Evolutionary conservation across 2,888 invertebrate genomes (phyloP), one percentile per base, ranked within the genome.

Genomic region (Cataglyphis altisquamis): DNA sequence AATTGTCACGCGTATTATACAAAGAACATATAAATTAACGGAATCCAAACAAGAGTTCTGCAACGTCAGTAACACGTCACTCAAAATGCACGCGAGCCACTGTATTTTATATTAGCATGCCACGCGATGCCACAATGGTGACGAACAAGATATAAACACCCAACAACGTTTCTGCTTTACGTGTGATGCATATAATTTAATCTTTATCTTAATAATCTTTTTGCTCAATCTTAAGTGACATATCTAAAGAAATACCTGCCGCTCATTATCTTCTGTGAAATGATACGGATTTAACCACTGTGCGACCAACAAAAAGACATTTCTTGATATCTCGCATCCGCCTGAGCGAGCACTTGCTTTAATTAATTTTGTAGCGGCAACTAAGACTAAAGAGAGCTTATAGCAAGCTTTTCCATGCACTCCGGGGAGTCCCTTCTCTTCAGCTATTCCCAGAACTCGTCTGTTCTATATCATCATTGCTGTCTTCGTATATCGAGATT

Each of bases 291-390:
- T 83, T 73, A 52, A 52, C n/a, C 39, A 12, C 39, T 25, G 32
- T 21, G 32, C n/a, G 32, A 57, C 57, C 48, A 82, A 81, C 68
- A 63, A 57, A 67, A 67, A 64, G 66, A 81, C 73, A 63, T 87
- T 91, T 86, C 89, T 75, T 83, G 82, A 88, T 87, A 91, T 90
- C 87, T 90, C 83, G 86, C 86, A 72, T 70, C 45, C 80, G 86
- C 86, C 86, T 88, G 86, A 81, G 86, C 84, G 86, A 77, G 84
- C 83, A 82, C 77, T 73, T 70, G 90, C 82, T 89, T 90, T 91
- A 92, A 91, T 92, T 92, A 92, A 91, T 91, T 92, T 90, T 73
- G 87, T 83, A 86, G 86, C 84, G 83, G 88, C 77, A 88, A 90
- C 89, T 87, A 90, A 91, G 89, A 88, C 75, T 77, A 84, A 85